These are phyloP conservation scores for Tricholaema leucomelas DNA, from an alignment of 2,113 vertebrate genomes.

Conservation along the genomic window DNA sequence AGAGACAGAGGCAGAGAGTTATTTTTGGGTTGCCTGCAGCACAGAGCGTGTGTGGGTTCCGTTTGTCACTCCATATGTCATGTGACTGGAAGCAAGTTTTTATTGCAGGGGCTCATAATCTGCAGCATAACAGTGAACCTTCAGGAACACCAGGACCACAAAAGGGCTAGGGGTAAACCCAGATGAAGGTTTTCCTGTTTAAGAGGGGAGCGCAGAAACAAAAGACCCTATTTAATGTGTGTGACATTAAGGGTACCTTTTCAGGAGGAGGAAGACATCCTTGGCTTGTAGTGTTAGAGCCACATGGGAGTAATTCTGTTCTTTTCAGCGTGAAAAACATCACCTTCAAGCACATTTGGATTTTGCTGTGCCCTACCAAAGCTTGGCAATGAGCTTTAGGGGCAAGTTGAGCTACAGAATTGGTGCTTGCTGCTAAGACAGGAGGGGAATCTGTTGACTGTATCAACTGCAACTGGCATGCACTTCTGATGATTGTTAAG, in stretches of 20 bases:
- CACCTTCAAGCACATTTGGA: background rate
- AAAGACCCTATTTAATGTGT: background rate
- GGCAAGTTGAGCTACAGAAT: rapidly evolving
- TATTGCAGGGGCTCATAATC: background rate
- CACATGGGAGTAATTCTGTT: background rate
- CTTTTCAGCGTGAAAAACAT: background rate
- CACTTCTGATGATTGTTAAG: background rate
- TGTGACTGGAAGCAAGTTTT: background rate
- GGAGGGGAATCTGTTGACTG: background rate
- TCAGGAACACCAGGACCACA: background rate
- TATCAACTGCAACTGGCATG: background rate
- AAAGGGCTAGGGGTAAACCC: background rate
- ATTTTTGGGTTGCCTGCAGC: background rate
- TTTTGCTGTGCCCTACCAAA: background rate
- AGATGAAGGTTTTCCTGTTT: background rate
- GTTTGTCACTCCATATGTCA: background rate
- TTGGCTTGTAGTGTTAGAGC: background rate
- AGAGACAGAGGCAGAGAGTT: background rate
- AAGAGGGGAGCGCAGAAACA: background rate
- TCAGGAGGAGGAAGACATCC: background rate
- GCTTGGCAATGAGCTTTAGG: background rate
- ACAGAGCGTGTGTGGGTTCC: background rate
- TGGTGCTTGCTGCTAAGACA: background rate
- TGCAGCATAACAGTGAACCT: background rate
- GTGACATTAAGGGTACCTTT: background rate